phyloP scores from a whole-genome alignment of 2,113 vertebrate genomes.

The Engystomops pustulosus region DNA sequence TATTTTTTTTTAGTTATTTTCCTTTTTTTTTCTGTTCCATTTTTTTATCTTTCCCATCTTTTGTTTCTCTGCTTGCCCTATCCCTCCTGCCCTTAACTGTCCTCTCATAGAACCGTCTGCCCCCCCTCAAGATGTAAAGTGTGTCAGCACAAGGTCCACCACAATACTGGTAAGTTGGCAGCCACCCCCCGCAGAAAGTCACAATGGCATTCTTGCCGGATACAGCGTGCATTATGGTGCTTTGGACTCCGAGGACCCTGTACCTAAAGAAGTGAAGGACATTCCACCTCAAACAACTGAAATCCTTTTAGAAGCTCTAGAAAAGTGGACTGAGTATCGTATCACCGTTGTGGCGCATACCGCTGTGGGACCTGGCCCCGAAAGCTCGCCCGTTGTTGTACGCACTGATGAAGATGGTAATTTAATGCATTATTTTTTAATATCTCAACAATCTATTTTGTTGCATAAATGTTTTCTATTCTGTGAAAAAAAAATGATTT shows the following conservation, averaged over 20 bases:
- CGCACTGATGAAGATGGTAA: slow-evolving; percentile 96
- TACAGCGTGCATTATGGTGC: slow-evolving; percentile 92
- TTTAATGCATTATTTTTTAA: slow-evolving; percentile 14
- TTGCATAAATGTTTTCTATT: not conserved
- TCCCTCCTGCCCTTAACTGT: slow-evolving; percentile 63
- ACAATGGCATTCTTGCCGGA: slow-evolving; percentile 91
- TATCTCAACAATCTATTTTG: not conserved
- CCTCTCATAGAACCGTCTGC: slow-evolving; percentile 94
- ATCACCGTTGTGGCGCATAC: slow-evolving; percentile 89
- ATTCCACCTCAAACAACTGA: slow-evolving; percentile 81
- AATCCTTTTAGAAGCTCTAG: slow-evolving; percentile 88
- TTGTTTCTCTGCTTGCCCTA: slow-evolving; percentile 79
- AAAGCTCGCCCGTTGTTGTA: slow-evolving; percentile 87
- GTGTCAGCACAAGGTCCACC: slow-evolving; percentile 94
- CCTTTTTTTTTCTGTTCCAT: slow-evolving; percentile 79
- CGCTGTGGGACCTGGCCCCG: slow-evolving; percentile 87
- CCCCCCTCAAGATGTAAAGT: slow-evolving; percentile 98
- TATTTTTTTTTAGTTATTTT: slow-evolving; percentile 82
- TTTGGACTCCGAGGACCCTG: slow-evolving; percentile 81
- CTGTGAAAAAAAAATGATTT: not conserved
- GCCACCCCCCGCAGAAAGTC: slow-evolving; percentile 88
- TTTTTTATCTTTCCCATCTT: slow-evolving; percentile 92
- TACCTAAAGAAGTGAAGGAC: slow-evolving; percentile 81
- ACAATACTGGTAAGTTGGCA: slow-evolving; percentile 98
- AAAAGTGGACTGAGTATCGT: slow-evolving; percentile 96